phyloP scores from a whole-genome alignment of 2,797 vertebrate species.

The Rhinoraja longicauda region DNA sequence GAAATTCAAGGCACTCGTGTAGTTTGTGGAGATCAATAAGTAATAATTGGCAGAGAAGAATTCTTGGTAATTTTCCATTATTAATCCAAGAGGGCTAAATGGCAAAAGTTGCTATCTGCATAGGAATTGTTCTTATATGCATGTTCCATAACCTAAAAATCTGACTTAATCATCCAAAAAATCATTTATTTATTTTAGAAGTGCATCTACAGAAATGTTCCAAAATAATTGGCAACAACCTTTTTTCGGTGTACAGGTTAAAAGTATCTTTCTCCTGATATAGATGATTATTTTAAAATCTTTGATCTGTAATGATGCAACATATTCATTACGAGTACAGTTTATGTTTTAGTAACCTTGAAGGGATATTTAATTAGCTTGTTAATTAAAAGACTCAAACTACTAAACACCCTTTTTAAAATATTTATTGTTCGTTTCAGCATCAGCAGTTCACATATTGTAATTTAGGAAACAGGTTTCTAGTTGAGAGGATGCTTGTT shows the following conservation, averaged over 20 bases:
- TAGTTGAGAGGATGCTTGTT: neutral
- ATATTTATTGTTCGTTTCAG: conserved; percentile 38
- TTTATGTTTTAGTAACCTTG: conserved; percentile 13
- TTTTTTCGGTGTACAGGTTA: neutral
- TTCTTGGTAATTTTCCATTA: neutral
- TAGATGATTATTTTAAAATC: neutral
- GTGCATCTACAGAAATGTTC: neutral
- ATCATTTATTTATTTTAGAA: neutral
- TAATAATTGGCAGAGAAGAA: neutral
- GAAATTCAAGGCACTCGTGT: neutral
- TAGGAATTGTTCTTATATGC: neutral
- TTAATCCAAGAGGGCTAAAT: neutral
- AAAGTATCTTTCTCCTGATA: neutral
- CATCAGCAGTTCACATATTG: neutral
- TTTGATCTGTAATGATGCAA: neutral
- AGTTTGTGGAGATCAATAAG: neutral
- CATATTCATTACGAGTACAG: neutral
- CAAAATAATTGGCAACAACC: neutral
- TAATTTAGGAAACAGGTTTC: neutral
- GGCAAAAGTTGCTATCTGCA: neutral
- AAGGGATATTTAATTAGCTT: neutral
- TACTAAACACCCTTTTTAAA: neutral
- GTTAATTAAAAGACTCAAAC: conserved; percentile 4
- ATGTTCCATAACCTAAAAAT: neutral
- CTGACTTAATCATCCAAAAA: neutral